Base-by-base conservation (phyloP, 1,140 invertebrate genomes). In the Bombus fervidus region DNA sequence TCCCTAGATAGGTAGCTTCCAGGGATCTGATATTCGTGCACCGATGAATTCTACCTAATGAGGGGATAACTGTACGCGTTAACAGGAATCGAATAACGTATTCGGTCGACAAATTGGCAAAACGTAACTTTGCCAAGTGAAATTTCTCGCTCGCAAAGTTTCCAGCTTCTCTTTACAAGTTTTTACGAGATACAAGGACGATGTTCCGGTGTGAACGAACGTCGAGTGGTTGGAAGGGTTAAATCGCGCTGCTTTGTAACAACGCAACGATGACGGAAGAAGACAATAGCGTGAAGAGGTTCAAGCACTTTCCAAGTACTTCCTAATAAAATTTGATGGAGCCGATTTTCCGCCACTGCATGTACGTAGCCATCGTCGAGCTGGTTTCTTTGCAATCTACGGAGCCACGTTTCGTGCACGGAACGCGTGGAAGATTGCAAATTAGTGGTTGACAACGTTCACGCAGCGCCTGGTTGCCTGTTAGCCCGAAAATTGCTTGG, bases 51-150 rank as follows among this genome's bases (percentile, higher is more conserved):
- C 74, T 28, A 31, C n/a, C 72, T 66, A 83, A 74, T 25, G 72
- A 85, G 66, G 59, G 59, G 66, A 62, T 77, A 75, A 53, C 47
- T 53, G 86, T 81, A 89, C 76, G 84, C 81, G 79, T 91, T 91
- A 83, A 84, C 87, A 80, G 75, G 25, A 22, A 77, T 59, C 83
- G 86, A 89, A 62, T 62, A 25, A 77, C 53, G 53, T 72, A 15
- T 39, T 43, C 9, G 41, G 8, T 18, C 83, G 85, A 62, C 59
- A 72, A 62, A 81, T 71, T 68, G 57, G 18, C 28, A 15, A 22
- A 73, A 47, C 28, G 37, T 69, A 75, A 87, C 82, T 86, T 83
- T 71, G 37, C 43, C 31, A 13, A 18, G 34, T 34, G 43, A 78
- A 84, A 88, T 82, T 75, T 39, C 31, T 84, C 72, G 13, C 69